Base-by-base conservation (phyloP, 2,888 invertebrate genomes). In the Morinoia aosen region DNA sequence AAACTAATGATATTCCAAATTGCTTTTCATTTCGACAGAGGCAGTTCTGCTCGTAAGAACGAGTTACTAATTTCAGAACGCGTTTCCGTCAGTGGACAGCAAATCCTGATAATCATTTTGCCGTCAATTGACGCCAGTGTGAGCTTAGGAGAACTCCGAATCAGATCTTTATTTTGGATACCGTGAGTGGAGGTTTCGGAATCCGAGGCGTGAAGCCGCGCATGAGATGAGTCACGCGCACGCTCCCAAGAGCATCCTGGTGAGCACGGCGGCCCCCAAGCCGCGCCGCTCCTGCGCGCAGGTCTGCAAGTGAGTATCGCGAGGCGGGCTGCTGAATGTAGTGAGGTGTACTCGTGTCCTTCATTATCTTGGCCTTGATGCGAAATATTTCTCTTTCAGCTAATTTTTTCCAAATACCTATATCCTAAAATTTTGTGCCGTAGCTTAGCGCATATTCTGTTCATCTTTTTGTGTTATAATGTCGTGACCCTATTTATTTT, bases 161-260 rank as follows among this genome's bases (percentile, higher is more conserved):
- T 40, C 90, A 40, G 40, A 90, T 11, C 39, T 40, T 0, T 90
- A 11, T 39, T 40, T 90, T 39, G 19, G 40, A 90, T 8, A 40
- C 40, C 39, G 19, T 88, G 11, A 39, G 11, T n/a, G 19, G 12
- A 25, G 39, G 12, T 14, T 2, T 14, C 33, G 11, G 11, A n/a
- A 88, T 19, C 25, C 88, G 11, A n/a, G n/a, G 11, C 88, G 88
- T 88, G 33, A n/a, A 88, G 88, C 25, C 1, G 39, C 88, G 88
- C 90, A 14, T 12, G 19, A 14, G 12, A 93, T 93, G 93, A 93
- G 48, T 10, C 93, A 93, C 58, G 7, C 93, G 25, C 93, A 57
- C 57, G 93, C 57, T 33, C 93, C 93, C n/a, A 93, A 93, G 93
- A 93, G 93, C 93, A 93, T 93, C 93, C 57, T 93, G 57, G 93